Evolutionary conservation across 37 sponge, comb jelly and placozoan genomes (phyloP), one percentile per base, ranked within the genome.

Genomic region (Chondrosia reniformis): DNA sequence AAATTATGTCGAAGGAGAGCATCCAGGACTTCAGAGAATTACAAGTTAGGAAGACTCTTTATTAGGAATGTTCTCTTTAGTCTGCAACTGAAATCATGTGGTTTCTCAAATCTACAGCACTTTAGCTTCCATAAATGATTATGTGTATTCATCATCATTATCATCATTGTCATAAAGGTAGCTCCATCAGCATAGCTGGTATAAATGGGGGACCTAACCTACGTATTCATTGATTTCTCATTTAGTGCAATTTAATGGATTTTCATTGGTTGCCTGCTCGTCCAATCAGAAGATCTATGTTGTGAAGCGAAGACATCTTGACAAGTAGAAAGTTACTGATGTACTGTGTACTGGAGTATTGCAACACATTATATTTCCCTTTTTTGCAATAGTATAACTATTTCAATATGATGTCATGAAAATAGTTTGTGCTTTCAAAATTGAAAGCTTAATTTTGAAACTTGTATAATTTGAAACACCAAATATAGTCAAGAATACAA

Each of bases 241-340:
- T 69, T 2, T 40, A 69, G 72, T 69, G 43, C 32, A 44, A 37
- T 69, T 69, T 69, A 44, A 69, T 25, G 42, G 42, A 24, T 69
- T 69, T 39, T 69, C 91, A 31, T 62, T 90, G 45, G 87, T 90
- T 37, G 91, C 91, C 6, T 76, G 87, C 46, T 77, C 81, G 7
- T 90, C 81, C 86, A 90, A 83, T 38, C 91, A 90, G 54, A 79
- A 58, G 77, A 73, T 90, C 19, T 69, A 82, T 34, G 43, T 90
- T 46, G 87, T 90, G 15, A 85, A 90, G 78, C 79, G 86, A 75
- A 74, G 42, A 66, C 61, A 49, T n/a, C n/a, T n/a, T n/a, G n/a
- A n/a, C n/a, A n/a, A n/a, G n/a, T n/a, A n/a, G n/a, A n/a, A n/a
- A n/a, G n/a, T n/a, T n/a, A n/a, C n/a, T n/a, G n/a, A n/a, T n/a